These are phyloP conservation scores for Ferdinandea cuprea DNA, from an alignment of 2,888 invertebrate species.

Conservation along the genomic window DNA sequence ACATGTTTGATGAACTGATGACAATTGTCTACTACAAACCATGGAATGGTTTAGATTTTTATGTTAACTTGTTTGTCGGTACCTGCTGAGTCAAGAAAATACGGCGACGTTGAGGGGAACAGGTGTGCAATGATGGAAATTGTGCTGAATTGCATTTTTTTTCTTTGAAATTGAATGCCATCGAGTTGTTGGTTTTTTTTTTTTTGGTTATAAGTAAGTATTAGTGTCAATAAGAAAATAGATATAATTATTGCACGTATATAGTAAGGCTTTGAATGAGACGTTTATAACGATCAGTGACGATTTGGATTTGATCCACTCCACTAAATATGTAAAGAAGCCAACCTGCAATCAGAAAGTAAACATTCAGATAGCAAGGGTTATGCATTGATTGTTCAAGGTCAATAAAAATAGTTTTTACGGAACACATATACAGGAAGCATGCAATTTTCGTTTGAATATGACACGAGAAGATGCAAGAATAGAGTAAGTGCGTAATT, in stretches of 20 bases:
- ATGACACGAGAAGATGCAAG: no score
- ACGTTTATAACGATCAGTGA: background rate
- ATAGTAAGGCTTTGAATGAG: background rate
- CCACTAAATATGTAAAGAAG: no score
- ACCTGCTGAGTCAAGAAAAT: slow-evolving; percentile 46
- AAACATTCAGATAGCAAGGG: no score
- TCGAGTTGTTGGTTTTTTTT: background rate
- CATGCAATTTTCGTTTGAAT: no score
- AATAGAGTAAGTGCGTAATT: no score
- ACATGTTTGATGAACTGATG: slow-evolving; percentile 38
- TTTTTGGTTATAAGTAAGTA: background rate
- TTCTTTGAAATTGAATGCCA: background rate
- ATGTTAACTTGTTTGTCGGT: slow-evolving; percentile 43
- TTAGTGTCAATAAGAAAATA: background rate
- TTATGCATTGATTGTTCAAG: no score
- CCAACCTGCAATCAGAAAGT: no score
- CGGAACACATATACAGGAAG: no score
- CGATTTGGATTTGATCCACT: no score
- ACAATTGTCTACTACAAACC: slow-evolving; percentile 18
- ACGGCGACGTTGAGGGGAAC: slow-evolving; percentile 13
- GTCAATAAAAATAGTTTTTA: no score
- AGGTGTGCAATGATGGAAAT: slow-evolving; percentile 21
- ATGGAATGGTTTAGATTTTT: background rate
- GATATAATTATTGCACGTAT: no score
- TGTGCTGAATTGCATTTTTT: slow-evolving; percentile 29